Base-by-base conservation (phyloP, 2,888 invertebrate species). In the Anthrax anthrax region DNA sequence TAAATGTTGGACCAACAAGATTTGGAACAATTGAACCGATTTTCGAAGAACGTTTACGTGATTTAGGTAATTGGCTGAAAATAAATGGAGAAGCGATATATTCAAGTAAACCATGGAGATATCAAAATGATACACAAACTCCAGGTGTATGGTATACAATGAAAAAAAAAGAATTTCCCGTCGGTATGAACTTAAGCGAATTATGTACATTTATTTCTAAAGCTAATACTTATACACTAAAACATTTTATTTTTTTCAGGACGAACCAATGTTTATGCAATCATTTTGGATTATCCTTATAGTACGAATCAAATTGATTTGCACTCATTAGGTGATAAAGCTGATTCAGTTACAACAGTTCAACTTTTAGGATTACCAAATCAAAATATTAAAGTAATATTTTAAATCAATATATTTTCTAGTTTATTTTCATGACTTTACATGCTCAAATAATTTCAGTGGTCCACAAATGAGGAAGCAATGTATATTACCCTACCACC, bases 11-110 rank as follows among this genome's bases (percentile, higher is more conserved):
- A 0, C 92, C 94, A 16, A 88, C 90, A 0, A 85, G 83, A 60
- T 87, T 89, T 56, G 94, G 94, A 5, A 80, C 80, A 8, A 91
- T 95, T 52, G 65, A 75, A 4, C 85, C 88, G 0, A 83, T 94
- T 59, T 91, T 83, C 67, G 83, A 91, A 70, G 90, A 94, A 60
- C 75, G 92, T 39, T 70, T 94, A 0, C 65, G 76, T 13, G 74
- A 79, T 54, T 73, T 94, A 55, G 94, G 94, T 1, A 56, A 68
- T 16, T 94, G 94, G 94, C 68, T 95, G 14, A 59, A 66, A 3
- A 67, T 78, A n/a, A 94, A 92, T 58, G 92, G 91, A 0, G 86
- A 89, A 60, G 89, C 88, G 0, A 87, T 94, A 54, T 94, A 90
- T 59, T 70, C 68, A 4, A 78, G 79, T 2, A 73, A 70, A 6